These are phyloP conservation scores for Recurvirostra avosetta DNA, from an alignment of 2,113 vertebrate species.

Conservation along the genomic window DNA sequence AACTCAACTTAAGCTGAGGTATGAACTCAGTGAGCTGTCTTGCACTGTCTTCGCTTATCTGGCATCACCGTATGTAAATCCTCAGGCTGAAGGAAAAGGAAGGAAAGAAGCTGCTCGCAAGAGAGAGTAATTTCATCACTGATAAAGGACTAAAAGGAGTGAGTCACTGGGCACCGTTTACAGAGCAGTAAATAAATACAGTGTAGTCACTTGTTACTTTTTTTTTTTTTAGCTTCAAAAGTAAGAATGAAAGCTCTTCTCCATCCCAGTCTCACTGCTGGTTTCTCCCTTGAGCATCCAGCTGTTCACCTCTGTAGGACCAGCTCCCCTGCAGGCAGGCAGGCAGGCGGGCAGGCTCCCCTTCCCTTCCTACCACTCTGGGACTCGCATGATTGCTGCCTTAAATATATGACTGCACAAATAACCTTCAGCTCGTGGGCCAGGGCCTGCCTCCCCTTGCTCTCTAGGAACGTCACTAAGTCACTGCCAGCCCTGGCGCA, in stretches of 20 bases:
- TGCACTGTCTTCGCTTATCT: background rate
- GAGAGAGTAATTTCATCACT: background rate
- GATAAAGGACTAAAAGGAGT: background rate
- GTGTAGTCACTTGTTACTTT: background rate
- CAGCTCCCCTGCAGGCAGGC: background rate
- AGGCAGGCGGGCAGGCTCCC: background rate
- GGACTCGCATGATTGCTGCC: background rate
- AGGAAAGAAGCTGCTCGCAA: background rate
- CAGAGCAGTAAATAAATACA: background rate
- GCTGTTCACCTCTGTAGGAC: background rate
- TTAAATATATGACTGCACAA: conserved; percentile 12
- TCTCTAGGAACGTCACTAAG: conserved; percentile 43
- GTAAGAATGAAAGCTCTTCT: background rate
- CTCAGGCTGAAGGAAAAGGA: background rate
- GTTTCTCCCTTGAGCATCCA: background rate
- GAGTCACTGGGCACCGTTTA: background rate
- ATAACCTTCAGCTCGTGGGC: conserved; percentile 4
- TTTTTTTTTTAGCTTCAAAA: background rate
- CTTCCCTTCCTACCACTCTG: background rate
- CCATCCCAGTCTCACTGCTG: background rate
- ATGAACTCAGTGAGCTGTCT: background rate
- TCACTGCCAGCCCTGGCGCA: conserved; percentile 9
- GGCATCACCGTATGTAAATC: background rate
- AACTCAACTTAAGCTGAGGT: background rate
- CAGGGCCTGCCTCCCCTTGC: conserved; percentile 14